Evolutionary conservation across 2,113 vertebrate species (phyloP).

Genomic region (Coptodon rendalli): DNA sequence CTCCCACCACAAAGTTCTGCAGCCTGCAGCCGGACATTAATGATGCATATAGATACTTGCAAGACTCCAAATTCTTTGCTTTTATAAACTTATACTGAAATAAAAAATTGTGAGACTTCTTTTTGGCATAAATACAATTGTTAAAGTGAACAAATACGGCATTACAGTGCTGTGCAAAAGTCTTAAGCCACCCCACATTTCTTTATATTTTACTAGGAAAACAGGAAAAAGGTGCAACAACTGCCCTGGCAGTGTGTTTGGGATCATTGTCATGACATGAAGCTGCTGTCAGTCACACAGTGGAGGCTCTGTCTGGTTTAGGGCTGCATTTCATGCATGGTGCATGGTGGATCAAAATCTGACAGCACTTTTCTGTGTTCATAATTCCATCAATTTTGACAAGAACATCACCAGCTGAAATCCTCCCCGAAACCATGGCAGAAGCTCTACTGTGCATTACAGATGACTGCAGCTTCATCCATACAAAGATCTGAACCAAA

Average conservation of each 20-base stretch:
- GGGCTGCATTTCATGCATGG: not conserved
- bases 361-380: not conserved
- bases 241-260: not conserved
- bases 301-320: not conserved
- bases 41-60: not conserved
- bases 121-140: not conserved
- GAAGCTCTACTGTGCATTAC: not conserved
- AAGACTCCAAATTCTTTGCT: not conserved
- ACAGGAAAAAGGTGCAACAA: not conserved
- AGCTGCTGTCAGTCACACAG: not conserved
- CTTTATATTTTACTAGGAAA: not conserved
- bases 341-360: not conserved
- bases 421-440: not conserved
- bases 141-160: not conserved
- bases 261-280: not conserved
- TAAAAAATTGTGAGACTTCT: not conserved
- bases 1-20: not conserved
- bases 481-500: not conserved
- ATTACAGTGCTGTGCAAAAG: not conserved
- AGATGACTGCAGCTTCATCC: not conserved
- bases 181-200: not conserved
- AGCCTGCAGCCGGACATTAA: not conserved
- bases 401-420: not conserved
- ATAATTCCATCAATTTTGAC: not conserved
- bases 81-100: not conserved